Evolutionary conservation across 2,797 vertebrate species (phyloP), one percentile per base, ranked within the genome.

Genomic region (Typhlichthys subterraneus): DNA sequence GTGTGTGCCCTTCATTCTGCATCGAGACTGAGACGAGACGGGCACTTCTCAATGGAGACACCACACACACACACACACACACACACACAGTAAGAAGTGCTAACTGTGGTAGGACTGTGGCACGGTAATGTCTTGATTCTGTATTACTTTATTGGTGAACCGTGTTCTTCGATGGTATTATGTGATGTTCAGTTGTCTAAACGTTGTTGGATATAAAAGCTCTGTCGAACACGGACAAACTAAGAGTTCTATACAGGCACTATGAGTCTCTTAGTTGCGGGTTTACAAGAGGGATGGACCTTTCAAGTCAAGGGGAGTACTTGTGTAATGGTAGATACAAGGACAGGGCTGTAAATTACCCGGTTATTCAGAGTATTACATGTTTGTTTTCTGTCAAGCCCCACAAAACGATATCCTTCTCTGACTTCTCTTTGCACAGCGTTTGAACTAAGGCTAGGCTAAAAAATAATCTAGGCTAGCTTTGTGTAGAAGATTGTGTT

Each of bases 1-100:
- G 49, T 77, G 70, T 80, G 65, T 75, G 70, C 61, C 73, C 57
- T 65, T 70, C 77, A 72, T 84, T 69, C 78, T 75, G 53, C 79
- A 79, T 81, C 59, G 0, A 72, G 78, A 76, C 75, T 70, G 75
- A 73, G 63, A 60, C 45, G 0, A 19, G 73, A 66, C 60, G 63
- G 67, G 56, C 54, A 19, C 56, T 63, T 53, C 47, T 57, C 56
- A 47, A 53, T 53, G 46, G 53, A 14, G 14, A 38, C 38, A 42
- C 38, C 3, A 29, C 23, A 29, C 23, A 29, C 23, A 57, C 50
- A 57, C 45, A 14, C 19, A 13, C 51, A 52, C 63, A 53, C 56
- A 58, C 63, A 57, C 62, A 66, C 63, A 59, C 61, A 49, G 63
- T 19, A 11, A 70, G 57, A 55, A 12, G 49, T 46, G 51, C 59